Conservation (phyloP, 2,888 invertebrate species). For the Minunthozetes semirufus region DNA sequence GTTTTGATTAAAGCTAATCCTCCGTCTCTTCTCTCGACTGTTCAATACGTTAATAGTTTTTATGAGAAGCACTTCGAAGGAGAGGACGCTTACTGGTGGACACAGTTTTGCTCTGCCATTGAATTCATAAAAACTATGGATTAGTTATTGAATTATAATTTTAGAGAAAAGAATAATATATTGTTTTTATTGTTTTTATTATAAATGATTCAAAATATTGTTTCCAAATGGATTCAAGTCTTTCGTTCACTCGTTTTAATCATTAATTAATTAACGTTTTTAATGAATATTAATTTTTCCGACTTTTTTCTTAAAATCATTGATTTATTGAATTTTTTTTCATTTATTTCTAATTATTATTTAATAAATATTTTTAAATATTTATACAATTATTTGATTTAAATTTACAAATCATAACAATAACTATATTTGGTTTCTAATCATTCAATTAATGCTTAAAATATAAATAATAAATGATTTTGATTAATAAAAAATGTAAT, state of each 20-base stretch:
- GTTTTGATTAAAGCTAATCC: conserved; percentile 97
- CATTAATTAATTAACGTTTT: no score
- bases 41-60: conserved; percentile 91
- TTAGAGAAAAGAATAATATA: background rate
- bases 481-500: background rate
- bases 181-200: background rate
- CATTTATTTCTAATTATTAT: no score
- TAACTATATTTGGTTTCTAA: no score
- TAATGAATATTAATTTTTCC: no score
- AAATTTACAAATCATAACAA: no score
- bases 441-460: background rate
- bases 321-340: no score
- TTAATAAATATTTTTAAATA: no score
- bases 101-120: conserved; percentile 90
- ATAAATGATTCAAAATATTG: background rate
- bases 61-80: conserved; percentile 74
- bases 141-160: conserved; percentile 50
- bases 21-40: conserved; percentile 81
- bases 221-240: no score
- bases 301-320: no score
- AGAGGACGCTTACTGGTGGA: conserved; percentile 97
- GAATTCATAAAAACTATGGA: conserved; percentile 98
- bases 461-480: background rate
- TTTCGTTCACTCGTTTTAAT: no score
- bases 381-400: no score